A percentile compares a stretch with the other conserved stretches of the same genome.
Evolutionary conservation across 2,888 invertebrate genomes (phyloP).

Genomic region (Caenorhabditis drosophilae): DNA sequence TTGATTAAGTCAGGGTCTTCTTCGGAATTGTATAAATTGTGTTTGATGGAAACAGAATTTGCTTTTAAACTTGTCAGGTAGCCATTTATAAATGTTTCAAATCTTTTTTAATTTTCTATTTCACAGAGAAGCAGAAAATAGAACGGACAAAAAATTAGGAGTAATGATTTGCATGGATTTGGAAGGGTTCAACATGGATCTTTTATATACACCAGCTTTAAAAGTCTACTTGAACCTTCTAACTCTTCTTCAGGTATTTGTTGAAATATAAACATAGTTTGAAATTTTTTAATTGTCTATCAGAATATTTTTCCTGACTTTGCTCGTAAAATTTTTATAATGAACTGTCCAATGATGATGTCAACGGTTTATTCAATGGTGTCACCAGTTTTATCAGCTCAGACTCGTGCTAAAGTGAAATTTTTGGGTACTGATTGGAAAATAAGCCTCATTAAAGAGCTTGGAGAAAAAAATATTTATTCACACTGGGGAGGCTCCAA

Average conservation of each 20-base stretch:
- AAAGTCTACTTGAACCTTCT: constrained; percentile 60
- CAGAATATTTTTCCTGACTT: constrained; percentile 54
- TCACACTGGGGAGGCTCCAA: constrained; percentile 54
- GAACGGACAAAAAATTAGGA: constrained; percentile 50
- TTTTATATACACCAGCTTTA: constrained; percentile 54
- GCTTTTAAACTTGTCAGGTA: constrained; percentile 52
- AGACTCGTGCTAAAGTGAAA: constrained; percentile 47
- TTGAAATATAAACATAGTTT: too few species aligned
- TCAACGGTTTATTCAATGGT: constrained; percentile 49
- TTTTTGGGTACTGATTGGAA: constrained; percentile 52
- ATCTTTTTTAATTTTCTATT: neutral
- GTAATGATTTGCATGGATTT: constrained; percentile 62
- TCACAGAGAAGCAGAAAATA: constrained; percentile 22
- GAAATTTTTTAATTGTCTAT: too few species aligned
- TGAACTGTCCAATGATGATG: constrained; percentile 51
- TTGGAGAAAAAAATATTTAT: constrained; percentile 49
- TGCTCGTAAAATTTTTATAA: constrained; percentile 45
- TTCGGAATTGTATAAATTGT: constrained; percentile 54
- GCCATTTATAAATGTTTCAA: neutral
- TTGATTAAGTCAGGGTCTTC: constrained; percentile 56
- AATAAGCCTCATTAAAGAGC: constrained; percentile 35
- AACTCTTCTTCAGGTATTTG: constrained; percentile 42
- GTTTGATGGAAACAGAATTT: constrained; percentile 55
- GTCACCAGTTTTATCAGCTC: constrained; percentile 50
- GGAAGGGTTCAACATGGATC: constrained; percentile 62